Conservation (phyloP, 2,797 vertebrate genomes). For the Lepus townsendii region DNA sequence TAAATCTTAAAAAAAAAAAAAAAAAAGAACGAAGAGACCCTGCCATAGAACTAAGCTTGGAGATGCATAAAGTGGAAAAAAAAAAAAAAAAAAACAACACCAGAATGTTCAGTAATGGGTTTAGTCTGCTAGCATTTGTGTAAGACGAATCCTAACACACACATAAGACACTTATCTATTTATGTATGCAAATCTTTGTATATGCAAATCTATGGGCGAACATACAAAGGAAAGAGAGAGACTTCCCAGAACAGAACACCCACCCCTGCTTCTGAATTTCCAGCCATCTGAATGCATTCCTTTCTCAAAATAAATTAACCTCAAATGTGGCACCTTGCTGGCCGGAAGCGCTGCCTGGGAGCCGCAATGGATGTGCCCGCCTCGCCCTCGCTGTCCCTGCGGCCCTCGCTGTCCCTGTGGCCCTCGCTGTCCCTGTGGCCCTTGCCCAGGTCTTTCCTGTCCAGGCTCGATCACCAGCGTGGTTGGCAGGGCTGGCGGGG, state of each 20-base stretch:
- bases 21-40: neutral
- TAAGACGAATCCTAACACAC: neutral
- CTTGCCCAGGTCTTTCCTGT: too few species aligned
- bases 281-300: slow-evolving; percentile 22
- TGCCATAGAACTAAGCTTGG: neutral
- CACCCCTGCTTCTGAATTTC: slow-evolving; percentile 35
- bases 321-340: slow-evolving; percentile 23
- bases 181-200: slow-evolving; percentile 16
- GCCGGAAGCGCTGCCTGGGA: neutral
- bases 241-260: neutral
- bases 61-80: slow-evolving; percentile 1
- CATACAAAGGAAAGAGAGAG: neutral
- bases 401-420: too few species aligned
- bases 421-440: too few species aligned
- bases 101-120: neutral
- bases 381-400: neutral
- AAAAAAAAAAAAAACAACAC: neutral
- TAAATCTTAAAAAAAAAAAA: too few species aligned
- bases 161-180: neutral
- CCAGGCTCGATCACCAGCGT: too few species aligned
- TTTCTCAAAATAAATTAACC: slow-evolving; percentile 61
- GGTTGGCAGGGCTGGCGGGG: neutral
- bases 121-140: slow-evolving; percentile 29
- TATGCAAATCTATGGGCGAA: slow-evolving; percentile 47
- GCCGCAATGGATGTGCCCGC: neutral